Evolutionary conservation across 2,888 invertebrate species (phyloP).

Genomic region (Nowickia ferox): DNA sequence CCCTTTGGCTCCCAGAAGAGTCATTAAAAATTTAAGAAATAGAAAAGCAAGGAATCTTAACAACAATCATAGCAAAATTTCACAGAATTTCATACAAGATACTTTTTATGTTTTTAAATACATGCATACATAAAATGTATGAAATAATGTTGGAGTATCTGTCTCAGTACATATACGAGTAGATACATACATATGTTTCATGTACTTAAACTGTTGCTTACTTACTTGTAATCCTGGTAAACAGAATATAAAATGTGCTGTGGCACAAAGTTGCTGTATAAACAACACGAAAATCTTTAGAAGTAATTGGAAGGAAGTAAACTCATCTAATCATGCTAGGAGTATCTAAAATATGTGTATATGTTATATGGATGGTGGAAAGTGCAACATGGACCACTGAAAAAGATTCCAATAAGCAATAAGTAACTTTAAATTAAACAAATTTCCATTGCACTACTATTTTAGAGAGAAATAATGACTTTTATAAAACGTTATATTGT

Average conservation of each 20-base stretch:
- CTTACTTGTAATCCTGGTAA: conserved; percentile 11
- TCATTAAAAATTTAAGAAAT: conserved; percentile 75
- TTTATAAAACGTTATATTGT: too few species aligned
- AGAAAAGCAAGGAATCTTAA: conserved; percentile 74
- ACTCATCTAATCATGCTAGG: not conserved
- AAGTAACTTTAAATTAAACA: too few species aligned
- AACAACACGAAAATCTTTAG: conserved; percentile 1
- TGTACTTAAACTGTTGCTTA: conserved; percentile 28
- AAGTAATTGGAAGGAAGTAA: not conserved
- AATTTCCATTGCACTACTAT: too few species aligned
- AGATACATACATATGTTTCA: not conserved
- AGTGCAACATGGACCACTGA: too few species aligned
- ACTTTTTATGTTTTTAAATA: not conserved
- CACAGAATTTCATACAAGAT: conserved; percentile 29
- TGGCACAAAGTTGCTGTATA: not conserved
- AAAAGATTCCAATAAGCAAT: too few species aligned
- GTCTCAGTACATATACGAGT: not conserved
- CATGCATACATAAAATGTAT: not conserved
- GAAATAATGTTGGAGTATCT: not conserved
- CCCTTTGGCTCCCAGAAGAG: conserved; percentile 70
- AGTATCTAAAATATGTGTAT: not conserved
- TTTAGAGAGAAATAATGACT: too few species aligned
- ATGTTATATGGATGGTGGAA: not conserved
- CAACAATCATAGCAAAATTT: conserved; percentile 73
- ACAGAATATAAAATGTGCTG: conserved; percentile 10